Percentiles rank a stretch among this genome's conserved stretches.
These are phyloP conservation scores for Agonopterix heracliana DNA, from an alignment of 2,888 invertebrate species.

Conservation along the genomic window DNA sequence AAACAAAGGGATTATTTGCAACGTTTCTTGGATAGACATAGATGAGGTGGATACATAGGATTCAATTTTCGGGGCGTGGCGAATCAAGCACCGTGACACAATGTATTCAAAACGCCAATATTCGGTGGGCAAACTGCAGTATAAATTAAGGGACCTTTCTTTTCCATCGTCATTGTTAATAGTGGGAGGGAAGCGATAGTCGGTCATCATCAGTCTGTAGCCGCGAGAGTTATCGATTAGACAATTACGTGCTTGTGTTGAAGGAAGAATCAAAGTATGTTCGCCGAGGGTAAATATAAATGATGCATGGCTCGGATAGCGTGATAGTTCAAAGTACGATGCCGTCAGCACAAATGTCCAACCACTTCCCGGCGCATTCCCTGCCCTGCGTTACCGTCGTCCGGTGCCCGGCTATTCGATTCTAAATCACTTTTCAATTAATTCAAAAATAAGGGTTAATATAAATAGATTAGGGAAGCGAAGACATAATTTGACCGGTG, in stretches of 20 bases:
- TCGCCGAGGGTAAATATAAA: conserved; percentile 75
- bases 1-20: conserved; percentile 25
- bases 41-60: conserved; percentile 64
- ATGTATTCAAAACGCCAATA: conserved; percentile 73
- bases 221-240: conserved; percentile 54
- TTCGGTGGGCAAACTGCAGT: conserved; percentile 61
- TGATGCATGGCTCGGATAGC: conserved; percentile 76
- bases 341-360: conserved; percentile 49
- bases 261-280: conserved; percentile 73
- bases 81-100: conserved; percentile 73
- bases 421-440: neutral
- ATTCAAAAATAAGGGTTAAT: neutral
- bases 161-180: conserved; percentile 48
- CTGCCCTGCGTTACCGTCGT: conserved; percentile 31
- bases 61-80: conserved; percentile 76
- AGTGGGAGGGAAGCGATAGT: conserved; percentile 43
- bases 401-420: conserved; percentile 15
- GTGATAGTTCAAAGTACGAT: conserved; percentile 75
- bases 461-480: neutral
- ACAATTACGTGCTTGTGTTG: conserved; percentile 55
- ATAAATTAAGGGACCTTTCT: conserved; percentile 65
- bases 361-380: conserved; percentile 44
- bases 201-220: conserved; percentile 32
- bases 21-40: conserved; percentile 43
- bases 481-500: neutral